phyloP scores from a whole-genome alignment of 2,888 invertebrate species.

The Scaptodrosophila latifasciaeformis region DNA sequence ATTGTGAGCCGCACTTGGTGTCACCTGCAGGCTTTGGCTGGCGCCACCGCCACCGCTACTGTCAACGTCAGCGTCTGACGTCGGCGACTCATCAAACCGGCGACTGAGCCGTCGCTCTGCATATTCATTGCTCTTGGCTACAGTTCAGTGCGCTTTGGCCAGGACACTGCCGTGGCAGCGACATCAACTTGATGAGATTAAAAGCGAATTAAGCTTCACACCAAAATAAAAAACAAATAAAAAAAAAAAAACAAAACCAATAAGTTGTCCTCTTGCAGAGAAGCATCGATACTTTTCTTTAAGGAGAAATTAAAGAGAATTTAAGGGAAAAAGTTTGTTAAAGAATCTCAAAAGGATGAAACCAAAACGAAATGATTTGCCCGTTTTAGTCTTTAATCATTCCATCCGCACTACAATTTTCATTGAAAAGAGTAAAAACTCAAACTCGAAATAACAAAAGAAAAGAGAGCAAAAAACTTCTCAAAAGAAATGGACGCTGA shows the following conservation, averaged over 20 bases:
- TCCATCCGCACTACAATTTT: too few species aligned
- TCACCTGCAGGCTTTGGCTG: conserved; percentile 36
- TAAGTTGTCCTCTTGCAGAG: too few species aligned
- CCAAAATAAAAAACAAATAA: conserved; percentile 5
- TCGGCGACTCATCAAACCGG: conserved; percentile 33
- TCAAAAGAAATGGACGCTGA: conserved; percentile 15
- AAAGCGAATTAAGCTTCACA: conserved; percentile 54
- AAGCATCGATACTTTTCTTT: too few species aligned
- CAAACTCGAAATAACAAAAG: too few species aligned
- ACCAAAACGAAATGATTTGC: too few species aligned
- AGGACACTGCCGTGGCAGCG: conserved; percentile 12
- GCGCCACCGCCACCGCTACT: conserved; percentile 1
- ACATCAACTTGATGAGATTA: conserved; percentile 51
- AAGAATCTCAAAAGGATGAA: too few species aligned
- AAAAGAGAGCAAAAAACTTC: too few species aligned
- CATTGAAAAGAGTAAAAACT: too few species aligned
- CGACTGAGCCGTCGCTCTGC: conserved; percentile 35
- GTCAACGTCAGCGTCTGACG: conserved; percentile 21
- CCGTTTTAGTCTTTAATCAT: too few species aligned
- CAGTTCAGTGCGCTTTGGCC: conserved; percentile 42
- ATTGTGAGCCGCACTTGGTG: conserved; percentile 40
- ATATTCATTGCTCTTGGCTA: conserved; percentile 29
- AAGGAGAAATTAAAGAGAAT: too few species aligned
- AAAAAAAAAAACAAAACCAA: conserved; percentile 23
- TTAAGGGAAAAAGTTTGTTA: too few species aligned